These are phyloP conservation scores for Drosophila micromelanica DNA, from an alignment of 1,140 invertebrate genomes.

Conservation along the genomic window DNA sequence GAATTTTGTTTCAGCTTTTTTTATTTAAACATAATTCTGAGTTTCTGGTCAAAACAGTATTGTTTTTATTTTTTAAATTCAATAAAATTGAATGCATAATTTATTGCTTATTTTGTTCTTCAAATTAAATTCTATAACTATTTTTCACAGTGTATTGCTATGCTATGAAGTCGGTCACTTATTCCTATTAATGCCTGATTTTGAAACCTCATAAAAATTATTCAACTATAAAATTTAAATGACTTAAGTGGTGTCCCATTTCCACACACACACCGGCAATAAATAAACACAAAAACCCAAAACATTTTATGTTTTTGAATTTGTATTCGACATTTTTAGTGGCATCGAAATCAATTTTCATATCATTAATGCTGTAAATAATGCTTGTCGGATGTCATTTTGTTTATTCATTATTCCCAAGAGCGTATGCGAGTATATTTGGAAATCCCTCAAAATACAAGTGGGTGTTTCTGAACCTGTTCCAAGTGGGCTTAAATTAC, in stretches of 20 bases:
- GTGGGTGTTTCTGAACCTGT: conserved; percentile 39
- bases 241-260: conserved; percentile 78
- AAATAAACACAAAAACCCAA: conserved; percentile 42
- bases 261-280: conserved; percentile 47
- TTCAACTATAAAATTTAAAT: conserved; percentile 73
- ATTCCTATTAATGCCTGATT: conserved; percentile 61
- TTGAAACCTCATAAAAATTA: conserved; percentile 64
- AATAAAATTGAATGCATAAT: no score
- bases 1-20: no score
- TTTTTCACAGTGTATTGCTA: background rate
- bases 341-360: conserved; percentile 80
- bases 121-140: no score
- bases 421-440: conserved; percentile 25
- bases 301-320: conserved; percentile 53
- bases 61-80: no score
- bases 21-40: no score
- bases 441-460: conserved; percentile 13
- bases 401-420: conserved; percentile 50
- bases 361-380: conserved; percentile 82
- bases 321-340: conserved; percentile 77
- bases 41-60: no score
- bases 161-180: conserved; percentile 8
- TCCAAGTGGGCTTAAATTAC: conserved; percentile 34
- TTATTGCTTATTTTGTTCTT: no score
- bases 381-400: conserved; percentile 76